Evolutionary conservation across 1,140 invertebrate genomes (phyloP).

Genomic region (Drosophila micromelanica): DNA sequence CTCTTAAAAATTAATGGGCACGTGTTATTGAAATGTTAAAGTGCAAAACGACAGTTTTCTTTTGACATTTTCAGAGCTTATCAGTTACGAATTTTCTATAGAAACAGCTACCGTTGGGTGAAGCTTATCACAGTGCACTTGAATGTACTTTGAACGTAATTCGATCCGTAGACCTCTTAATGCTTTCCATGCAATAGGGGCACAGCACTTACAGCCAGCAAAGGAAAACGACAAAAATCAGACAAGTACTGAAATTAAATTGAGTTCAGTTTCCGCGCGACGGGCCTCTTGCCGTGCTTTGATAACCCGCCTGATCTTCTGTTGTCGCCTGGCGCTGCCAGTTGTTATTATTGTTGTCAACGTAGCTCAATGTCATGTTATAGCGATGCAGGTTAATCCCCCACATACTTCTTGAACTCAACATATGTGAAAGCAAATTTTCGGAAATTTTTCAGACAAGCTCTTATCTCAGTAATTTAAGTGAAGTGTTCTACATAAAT

Average conservation of each 20-base stretch:
- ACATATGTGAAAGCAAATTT: not conserved
- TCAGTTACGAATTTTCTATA: constrained; percentile 26
- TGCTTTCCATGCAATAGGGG: constrained; percentile 60
- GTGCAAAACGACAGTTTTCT: constrained; percentile 5
- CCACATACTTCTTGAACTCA: constrained; percentile 16
- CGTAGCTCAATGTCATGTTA: constrained; percentile 28
- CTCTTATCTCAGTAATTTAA: not conserved
- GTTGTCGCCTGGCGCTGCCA: constrained; percentile 17
- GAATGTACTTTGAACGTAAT: constrained; percentile 48
- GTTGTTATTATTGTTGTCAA: constrained; percentile 6
- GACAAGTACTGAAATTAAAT: constrained; percentile 46
- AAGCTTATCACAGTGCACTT: constrained; percentile 49
- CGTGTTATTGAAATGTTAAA: not conserved
- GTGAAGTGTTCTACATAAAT: not conserved
- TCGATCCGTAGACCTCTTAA: constrained; percentile 44
- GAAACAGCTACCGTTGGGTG: constrained; percentile 31
- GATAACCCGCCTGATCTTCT: constrained; percentile 47
- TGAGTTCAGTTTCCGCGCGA: constrained; percentile 39
- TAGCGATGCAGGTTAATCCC: constrained; percentile 6
- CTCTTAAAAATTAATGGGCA: constrained; percentile 1
- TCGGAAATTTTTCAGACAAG: too few relatives aligned
- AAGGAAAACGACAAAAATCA: constrained; percentile 35
- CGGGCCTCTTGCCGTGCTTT: constrained; percentile 37
- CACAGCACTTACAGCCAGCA: constrained; percentile 40
- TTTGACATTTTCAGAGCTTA: constrained; percentile 31